Evolutionary conservation across 2,888 invertebrate species (phyloP).

Genomic region (Mellilla xanthometata): DNA sequence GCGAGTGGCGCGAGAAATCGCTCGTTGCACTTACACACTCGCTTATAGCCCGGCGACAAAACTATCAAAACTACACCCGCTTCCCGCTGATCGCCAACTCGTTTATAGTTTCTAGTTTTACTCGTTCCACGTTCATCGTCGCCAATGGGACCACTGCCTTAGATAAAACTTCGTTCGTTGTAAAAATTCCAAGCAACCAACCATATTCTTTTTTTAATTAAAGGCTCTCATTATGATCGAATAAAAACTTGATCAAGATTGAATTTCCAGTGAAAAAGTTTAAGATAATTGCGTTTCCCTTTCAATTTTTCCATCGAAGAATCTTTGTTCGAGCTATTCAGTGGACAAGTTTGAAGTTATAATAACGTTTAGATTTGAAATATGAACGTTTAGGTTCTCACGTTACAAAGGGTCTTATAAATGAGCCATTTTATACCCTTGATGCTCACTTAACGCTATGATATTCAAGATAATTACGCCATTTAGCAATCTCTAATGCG

Average conservation of each 20-base stretch:
- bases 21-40: no score
- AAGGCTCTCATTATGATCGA: slow-evolving; percentile 18
- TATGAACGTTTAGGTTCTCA: slow-evolving; percentile 10
- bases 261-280: slow-evolving; percentile 18
- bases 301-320: slow-evolving; percentile 5
- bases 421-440: slow-evolving; percentile 25
- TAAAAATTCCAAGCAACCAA: slow-evolving; percentile 1
- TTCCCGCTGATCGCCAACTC: no score
- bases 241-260: slow-evolving; percentile 21
- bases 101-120: no score
- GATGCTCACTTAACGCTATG: slow-evolving; percentile 26
- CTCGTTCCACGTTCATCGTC: no score
- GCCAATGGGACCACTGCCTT: neutral
- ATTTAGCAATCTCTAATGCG: slow-evolving; percentile 31
- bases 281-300: slow-evolving; percentile 16
- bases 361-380: slow-evolving; percentile 9
- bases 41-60: no score
- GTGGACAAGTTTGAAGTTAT: neutral
- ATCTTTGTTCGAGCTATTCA: slow-evolving; percentile 3
- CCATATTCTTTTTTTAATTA: slow-evolving; percentile 18
- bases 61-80: no score
- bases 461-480: slow-evolving; percentile 30
- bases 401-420: slow-evolving; percentile 21
- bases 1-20: no score
- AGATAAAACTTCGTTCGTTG: neutral